Evolutionary conservation across 2,797 vertebrate genomes (phyloP), one percentile per base, ranked within the genome.

Genomic region (Alfaro cultratus): DNA sequence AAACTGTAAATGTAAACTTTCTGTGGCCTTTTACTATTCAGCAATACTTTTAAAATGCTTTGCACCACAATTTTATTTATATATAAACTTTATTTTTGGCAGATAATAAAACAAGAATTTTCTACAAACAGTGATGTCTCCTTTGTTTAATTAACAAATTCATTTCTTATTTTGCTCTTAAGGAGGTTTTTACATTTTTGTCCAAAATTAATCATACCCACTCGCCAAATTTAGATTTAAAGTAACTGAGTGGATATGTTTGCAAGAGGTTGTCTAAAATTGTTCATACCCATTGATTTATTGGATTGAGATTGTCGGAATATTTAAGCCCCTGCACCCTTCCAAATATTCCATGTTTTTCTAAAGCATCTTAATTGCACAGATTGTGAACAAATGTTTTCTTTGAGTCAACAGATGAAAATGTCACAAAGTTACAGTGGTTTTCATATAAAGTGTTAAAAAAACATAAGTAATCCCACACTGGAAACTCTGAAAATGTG

Each of bases 11-110:
- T 18, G 71, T 41, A 29, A 21, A 16, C 23, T 34, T 74, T 80
- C 53, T 71, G 75, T 57, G 80, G 86, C 85, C 83, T 90, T 90
- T 77, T 26, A 46, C n/a, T 62, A 2, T 76, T 34, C 39, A 47
- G 4, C 29, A 76, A 3, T 67, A 23, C 21, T 39, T 55, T 45
- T 73, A 71, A 76, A 47, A 36, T 62, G 49, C 41, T 85, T 74
- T 46, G 51, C 15, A 23, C 23, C n/a, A 73, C 29, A 26, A 15
- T 41, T 21, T 16, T 73, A 51, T n/a, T n/a, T 64, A 46, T 79
- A 34, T 49, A 34, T 18, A 6, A 51, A 53, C 21, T 74, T 36
- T 74, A 18, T 39, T 74, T 47, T 73, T 29, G 43, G 13, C 15
- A 3, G 29, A 73, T 73, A 73, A 73, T 29, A 49, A 73, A 73